A percentile compares a stretch with the other conserved stretches of the same genome.
Evolutionary conservation across 2,888 invertebrate genomes (phyloP).

Genomic region (Metellina segmentata): DNA sequence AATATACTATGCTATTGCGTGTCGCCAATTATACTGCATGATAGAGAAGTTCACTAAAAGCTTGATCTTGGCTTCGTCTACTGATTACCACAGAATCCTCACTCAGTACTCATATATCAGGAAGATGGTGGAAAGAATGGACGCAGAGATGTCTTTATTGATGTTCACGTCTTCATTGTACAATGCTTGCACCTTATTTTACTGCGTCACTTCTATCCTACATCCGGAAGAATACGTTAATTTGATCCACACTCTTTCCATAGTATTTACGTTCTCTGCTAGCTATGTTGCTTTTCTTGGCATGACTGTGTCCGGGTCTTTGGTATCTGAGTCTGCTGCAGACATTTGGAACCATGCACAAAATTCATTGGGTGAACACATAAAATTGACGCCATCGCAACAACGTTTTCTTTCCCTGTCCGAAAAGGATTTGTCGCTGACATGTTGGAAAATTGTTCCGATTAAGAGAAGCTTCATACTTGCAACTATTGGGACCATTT

Average conservation of each 20-base stretch:
- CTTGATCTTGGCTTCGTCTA: background rate
- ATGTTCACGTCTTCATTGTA: constrained; percentile 8
- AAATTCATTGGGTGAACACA: background rate
- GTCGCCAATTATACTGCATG: background rate
- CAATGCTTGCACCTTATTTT: constrained; percentile 1
- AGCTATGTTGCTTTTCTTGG: background rate
- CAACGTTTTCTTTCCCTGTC: background rate
- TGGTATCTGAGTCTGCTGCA: background rate
- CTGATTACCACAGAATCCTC: background rate
- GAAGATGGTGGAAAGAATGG: background rate
- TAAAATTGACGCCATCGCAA: background rate
- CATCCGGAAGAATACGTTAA: background rate
- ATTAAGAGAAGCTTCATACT: constrained; percentile 22
- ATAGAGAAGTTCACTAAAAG: background rate
- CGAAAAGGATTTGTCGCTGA: constrained; percentile 1
- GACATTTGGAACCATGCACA: background rate
- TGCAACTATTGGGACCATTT: constrained; percentile 19
- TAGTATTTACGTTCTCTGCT: background rate
- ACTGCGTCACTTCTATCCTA: background rate
- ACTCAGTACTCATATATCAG: background rate
- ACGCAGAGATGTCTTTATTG: constrained; percentile 7
- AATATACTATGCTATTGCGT: constrained; percentile 9
- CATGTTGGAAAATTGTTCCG: constrained; percentile 30
- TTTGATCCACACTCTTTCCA: background rate
- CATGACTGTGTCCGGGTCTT: constrained; percentile 11